These are phyloP conservation scores for Megalops atlanticus DNA, from an alignment of 2,113 vertebrate genomes.

Conservation along the genomic window DNA sequence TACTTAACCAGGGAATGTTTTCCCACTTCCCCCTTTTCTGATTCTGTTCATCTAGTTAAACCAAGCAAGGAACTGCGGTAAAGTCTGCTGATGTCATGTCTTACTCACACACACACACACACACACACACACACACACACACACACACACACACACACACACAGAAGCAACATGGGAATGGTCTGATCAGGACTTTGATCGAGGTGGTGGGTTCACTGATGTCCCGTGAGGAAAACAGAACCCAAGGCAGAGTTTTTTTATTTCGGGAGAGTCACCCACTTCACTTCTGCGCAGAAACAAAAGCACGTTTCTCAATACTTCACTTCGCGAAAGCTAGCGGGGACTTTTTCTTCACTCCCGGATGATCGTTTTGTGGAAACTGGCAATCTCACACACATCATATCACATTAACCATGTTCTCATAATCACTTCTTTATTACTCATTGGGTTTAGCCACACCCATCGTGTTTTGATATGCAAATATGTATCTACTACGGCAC, in stretches of 20 bases:
- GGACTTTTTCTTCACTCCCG: background rate
- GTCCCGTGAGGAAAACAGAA: background rate
- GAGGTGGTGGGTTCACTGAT: background rate
- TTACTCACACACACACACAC: background rate
- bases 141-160: background rate
- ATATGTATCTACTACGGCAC: background rate
- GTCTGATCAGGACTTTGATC: background rate
- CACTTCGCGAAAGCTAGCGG: background rate
- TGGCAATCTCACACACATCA: background rate
- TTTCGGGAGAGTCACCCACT: background rate
- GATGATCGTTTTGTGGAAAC: background rate
- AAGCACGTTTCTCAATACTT: background rate
- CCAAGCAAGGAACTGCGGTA: background rate
- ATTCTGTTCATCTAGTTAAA: background rate
- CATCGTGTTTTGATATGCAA: background rate
- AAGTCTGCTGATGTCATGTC: conserved; percentile 4
- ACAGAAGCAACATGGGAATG: background rate
- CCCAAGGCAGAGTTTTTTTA: background rate
- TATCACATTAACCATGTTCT: background rate
- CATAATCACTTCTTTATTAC: too few species aligned
- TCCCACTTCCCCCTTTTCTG: background rate
- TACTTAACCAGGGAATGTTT: background rate
- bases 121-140: background rate
- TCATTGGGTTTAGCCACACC: background rate
- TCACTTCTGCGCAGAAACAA: background rate